Conservation (phyloP, 2,113 vertebrate genomes). For the Naja naja region DNA sequence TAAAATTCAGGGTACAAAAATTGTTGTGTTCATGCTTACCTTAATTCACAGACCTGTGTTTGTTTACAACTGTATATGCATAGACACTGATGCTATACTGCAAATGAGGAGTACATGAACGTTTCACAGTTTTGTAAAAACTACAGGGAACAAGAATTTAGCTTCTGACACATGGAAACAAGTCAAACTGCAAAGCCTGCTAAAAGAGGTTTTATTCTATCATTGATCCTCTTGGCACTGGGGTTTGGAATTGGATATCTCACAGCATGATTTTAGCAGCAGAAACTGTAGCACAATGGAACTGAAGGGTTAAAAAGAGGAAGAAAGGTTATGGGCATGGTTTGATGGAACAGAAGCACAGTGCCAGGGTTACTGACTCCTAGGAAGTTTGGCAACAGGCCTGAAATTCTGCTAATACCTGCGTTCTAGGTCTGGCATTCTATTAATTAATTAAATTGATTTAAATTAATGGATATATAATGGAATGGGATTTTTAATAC, state of each 20-base stretch:
- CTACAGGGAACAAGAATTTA: conserved; percentile 45
- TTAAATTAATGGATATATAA: conserved; percentile 57
- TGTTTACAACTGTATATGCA: background rate
- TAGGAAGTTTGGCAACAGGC: conserved; percentile 24
- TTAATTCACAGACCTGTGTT: background rate
- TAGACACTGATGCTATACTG: background rate
- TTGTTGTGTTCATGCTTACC: background rate
- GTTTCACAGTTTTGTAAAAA: conserved; percentile 12
- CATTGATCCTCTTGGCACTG: conserved; percentile 62
- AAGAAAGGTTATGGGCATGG: background rate
- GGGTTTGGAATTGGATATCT: conserved; percentile 57
- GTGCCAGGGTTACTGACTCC: background rate
- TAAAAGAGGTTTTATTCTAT: conserved; percentile 61
- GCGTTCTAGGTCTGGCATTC: conserved; percentile 60
- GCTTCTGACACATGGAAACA: conserved; percentile 55
- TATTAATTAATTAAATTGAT: conserved; percentile 23
- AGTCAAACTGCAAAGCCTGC: conserved; percentile 65
- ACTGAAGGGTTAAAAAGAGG: conserved; percentile 44
- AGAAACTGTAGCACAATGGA: conserved; percentile 24
- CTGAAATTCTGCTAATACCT: conserved; percentile 28
- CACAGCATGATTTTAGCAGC: conserved; percentile 37
- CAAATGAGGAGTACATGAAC: background rate
- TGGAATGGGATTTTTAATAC: conserved; percentile 31
- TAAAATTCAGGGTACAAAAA: background rate
- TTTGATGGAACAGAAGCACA: background rate